A percentile compares a stretch with the other conserved stretches of the same genome.
Conservation (phyloP, 2,113 vertebrate genomes). For the Percina caprodes region DNA sequence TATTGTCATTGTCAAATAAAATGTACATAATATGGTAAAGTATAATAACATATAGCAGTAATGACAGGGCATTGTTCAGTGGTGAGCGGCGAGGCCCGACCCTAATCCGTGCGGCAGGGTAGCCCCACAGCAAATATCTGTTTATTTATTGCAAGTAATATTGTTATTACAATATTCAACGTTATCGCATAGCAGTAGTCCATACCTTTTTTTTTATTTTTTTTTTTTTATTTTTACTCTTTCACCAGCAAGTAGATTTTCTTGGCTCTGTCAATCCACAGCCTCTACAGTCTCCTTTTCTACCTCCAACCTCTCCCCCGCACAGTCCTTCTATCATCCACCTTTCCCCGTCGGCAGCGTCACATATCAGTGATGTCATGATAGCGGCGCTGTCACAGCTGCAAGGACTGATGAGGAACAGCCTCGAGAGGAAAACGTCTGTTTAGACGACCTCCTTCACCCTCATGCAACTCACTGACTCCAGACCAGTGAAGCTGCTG, state of each 20-base stretch:
- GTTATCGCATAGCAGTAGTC: not conserved
- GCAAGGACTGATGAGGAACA: constrained; percentile 21
- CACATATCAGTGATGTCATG: constrained; percentile 10
- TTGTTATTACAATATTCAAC: no score
- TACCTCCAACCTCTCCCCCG: not conserved
- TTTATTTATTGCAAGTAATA: no score
- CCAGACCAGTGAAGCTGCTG: constrained; percentile 16
- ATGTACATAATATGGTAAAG: no score
- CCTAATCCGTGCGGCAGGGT: no score
- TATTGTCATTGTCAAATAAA: no score
- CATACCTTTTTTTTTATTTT: no score
- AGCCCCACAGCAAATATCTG: no score
- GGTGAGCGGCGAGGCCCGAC: no score
- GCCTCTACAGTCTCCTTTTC: not conserved
- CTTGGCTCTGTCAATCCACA: not conserved
- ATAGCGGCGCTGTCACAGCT: constrained; percentile 20
- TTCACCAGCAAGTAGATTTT: constrained; percentile 20
- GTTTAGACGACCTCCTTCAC: constrained; percentile 33
- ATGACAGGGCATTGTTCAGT: no score
- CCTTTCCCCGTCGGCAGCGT: not conserved
- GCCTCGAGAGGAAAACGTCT: constrained; percentile 36
- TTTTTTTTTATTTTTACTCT: no score
- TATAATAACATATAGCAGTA: no score
- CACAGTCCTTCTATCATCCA: not conserved
- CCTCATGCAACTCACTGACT: constrained; percentile 29